Evolutionary conservation across 2,113 vertebrate species (phyloP).

Genomic region (Casuarius casuarius): DNA sequence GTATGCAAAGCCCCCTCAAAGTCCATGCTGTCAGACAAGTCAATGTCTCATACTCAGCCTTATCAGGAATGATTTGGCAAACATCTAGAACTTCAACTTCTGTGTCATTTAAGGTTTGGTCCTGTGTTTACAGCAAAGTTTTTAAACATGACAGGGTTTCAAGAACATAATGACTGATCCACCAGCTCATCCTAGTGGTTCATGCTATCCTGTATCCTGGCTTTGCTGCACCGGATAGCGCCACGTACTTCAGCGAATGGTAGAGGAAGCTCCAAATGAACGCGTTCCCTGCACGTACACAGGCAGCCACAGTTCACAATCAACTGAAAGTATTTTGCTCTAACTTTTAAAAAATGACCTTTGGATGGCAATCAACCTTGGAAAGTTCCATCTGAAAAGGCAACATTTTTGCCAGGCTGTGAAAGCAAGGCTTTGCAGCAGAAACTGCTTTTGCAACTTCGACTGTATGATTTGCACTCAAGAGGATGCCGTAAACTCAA

Average conservation of each 20-base stretch:
- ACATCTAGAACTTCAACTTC: background rate
- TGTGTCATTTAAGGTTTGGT: background rate
- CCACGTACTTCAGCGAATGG: rapidly evolving
- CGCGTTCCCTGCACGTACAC: background rate
- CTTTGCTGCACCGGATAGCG: background rate
- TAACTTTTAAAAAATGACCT: conserved; percentile 17
- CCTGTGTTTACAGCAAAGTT: background rate
- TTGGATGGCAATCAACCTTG: conserved; percentile 25
- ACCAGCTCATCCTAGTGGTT: background rate
- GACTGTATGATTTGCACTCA: background rate
- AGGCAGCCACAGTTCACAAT: background rate
- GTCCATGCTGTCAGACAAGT: background rate
- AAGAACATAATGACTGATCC: background rate
- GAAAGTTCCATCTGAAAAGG: conserved; percentile 5
- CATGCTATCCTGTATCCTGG: background rate
- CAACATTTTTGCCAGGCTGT: background rate
- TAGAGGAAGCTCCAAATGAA: background rate
- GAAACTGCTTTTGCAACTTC: conserved; percentile 42
- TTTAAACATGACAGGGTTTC: background rate
- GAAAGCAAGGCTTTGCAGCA: background rate
- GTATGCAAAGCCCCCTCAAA: rapidly evolving
- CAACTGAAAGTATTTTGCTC: background rate
- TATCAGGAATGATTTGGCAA: background rate
- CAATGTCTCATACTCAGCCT: background rate
- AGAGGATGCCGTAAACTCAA: background rate